A percentile compares a stretch with the other conserved stretches of the same genome.
Conservation (phyloP, 1,140 invertebrate genomes). For the Metopolophium dirhodum region DNA sequence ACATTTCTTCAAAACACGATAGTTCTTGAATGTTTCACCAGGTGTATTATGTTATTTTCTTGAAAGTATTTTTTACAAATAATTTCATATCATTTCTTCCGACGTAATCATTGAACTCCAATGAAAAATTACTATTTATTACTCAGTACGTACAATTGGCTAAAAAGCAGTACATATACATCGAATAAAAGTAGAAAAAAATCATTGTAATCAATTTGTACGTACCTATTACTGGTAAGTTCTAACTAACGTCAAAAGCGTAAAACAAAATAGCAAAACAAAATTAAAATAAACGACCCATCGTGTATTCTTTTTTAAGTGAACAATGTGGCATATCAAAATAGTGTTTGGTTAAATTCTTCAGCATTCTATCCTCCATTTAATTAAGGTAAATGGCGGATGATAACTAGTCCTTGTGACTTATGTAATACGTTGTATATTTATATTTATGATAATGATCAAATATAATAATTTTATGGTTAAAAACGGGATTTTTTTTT, state of each 20-base stretch:
- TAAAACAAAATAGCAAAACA: conserved; percentile 20
- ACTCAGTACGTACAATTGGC: background rate
- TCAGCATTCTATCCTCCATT: background rate
- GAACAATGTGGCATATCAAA: background rate
- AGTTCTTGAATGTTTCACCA: background rate
- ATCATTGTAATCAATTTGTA: background rate
- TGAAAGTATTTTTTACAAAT: background rate
- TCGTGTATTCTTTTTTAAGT: background rate
- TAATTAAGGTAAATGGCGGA: conserved; percentile 1
- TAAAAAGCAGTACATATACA: background rate
- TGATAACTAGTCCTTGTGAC: background rate
- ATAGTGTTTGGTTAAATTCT: background rate
- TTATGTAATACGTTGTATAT: background rate
- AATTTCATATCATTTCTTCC: background rate
- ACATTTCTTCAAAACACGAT: background rate
- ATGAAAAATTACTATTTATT: conserved; percentile 3
- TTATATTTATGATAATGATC: background rate
- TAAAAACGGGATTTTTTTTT: background rate
- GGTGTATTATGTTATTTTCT: conserved; percentile 14
- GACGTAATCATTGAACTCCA: conserved; percentile 4
- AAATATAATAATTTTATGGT: background rate
- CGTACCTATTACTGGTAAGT: conserved; percentile 28
- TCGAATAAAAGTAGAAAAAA: background rate
- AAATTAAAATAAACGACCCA: background rate
- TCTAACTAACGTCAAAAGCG: conserved; percentile 51